Evolutionary conservation across 2,797 vertebrate species (phyloP).

Genomic region (Hippopotamyrus pictus): DNA sequence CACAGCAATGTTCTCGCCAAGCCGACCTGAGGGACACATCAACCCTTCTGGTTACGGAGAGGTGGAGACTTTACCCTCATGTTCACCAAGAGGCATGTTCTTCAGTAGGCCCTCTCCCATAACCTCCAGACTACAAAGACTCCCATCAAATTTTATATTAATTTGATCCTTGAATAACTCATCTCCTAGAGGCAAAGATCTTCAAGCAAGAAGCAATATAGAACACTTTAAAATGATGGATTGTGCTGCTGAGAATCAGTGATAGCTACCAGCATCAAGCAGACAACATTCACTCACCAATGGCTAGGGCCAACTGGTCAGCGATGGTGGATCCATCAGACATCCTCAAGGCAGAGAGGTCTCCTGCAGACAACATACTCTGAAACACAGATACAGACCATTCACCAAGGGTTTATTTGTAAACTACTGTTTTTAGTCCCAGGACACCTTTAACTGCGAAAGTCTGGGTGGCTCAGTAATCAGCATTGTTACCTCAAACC

Average conservation of each 20-base stretch:
- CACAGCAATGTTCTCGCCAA: conserved; percentile 80
- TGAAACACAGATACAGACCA: conserved; percentile 38
- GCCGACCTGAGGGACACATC: conserved; percentile 58
- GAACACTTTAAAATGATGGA: neutral
- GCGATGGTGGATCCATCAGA: conserved; percentile 59
- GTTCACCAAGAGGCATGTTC: neutral
- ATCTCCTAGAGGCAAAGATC: neutral
- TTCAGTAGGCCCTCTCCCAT: neutral
- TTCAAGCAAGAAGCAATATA: neutral
- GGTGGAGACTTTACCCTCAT: neutral
- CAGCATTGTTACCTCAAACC: neutral
- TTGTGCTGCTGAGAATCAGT: neutral
- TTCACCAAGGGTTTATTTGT: neutral
- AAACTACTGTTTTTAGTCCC: neutral
- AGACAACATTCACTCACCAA: conserved; percentile 60
- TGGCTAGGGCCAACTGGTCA: conserved; percentile 71
- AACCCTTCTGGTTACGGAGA: neutral
- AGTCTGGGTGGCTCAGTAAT: neutral
- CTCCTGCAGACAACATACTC: conserved; percentile 62
- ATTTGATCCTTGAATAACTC: neutral
- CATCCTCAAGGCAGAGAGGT: conserved; percentile 62
- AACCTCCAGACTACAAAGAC: neutral
- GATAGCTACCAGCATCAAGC: neutral
- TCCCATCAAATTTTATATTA: neutral
- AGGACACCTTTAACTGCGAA: neutral